Conservation (phyloP, 2,797 vertebrate species). For the Labeo calbasu region DNA sequence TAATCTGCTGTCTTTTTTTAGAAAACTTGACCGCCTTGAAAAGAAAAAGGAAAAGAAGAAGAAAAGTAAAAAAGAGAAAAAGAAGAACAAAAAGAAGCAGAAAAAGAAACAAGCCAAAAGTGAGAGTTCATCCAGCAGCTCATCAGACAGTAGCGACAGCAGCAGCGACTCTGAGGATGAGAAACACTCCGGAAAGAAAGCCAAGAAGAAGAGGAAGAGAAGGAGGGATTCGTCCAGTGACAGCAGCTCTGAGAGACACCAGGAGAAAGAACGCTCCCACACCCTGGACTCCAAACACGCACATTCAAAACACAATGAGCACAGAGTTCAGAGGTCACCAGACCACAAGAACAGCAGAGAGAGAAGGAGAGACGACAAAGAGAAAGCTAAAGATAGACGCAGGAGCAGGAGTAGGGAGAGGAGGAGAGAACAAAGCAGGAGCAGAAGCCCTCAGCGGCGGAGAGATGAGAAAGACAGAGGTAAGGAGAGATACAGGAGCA, state of each 20-base stretch:
- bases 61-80: slow-evolving; percentile 80
- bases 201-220: slow-evolving; percentile 73
- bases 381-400: slow-evolving; percentile 58
- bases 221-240: slow-evolving; percentile 82
- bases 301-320: slow-evolving; percentile 53
- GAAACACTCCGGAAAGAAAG: slow-evolving; percentile 63
- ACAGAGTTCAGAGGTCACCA: slow-evolving; percentile 54
- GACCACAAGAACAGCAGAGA: slow-evolving; percentile 57
- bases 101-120: slow-evolving; percentile 78
- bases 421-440: background rate
- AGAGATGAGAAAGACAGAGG: slow-evolving; percentile 36
- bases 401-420: slow-evolving; percentile 61
- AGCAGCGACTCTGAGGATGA: slow-evolving; percentile 69
- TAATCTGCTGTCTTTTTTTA: background rate
- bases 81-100: slow-evolving; percentile 83
- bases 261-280: slow-evolving; percentile 77
- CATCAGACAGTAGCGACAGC: slow-evolving; percentile 75
- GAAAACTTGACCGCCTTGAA: slow-evolving; percentile 95
- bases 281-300: slow-evolving; percentile 71
- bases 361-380: slow-evolving; percentile 28
- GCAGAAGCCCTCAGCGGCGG: slow-evolving; percentile 20
- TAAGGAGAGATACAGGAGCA: slow-evolving; percentile 38
- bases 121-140: slow-evolving; percentile 74
- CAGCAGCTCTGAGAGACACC: slow-evolving; percentile 78
- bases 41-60: slow-evolving; percentile 86